phyloP scores from a whole-genome alignment of 2,888 invertebrate genomes.

The Papilio elwesi region DNA sequence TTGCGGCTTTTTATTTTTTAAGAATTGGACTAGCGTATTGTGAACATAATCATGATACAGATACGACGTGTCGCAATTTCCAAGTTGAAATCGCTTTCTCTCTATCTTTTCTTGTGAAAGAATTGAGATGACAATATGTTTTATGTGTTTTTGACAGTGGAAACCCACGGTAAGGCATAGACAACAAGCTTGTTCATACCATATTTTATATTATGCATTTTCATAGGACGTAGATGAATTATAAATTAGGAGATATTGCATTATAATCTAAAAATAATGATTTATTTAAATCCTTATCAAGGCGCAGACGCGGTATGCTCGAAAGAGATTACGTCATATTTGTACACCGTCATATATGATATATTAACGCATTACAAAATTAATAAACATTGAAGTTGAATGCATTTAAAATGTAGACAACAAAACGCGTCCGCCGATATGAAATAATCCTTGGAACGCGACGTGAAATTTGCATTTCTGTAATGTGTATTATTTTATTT shows the following conservation, averaged over 20 bases:
- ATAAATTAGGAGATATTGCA: slow-evolving; percentile 2
- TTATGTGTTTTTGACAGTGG: too few species aligned
- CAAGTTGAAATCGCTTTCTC: too few species aligned
- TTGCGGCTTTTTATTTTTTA: too few species aligned
- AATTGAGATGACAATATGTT: too few species aligned
- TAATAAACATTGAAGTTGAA: slow-evolving; percentile 41
- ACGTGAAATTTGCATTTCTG: slow-evolving; percentile 67
- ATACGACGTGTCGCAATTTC: too few species aligned
- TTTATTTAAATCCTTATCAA: slow-evolving; percentile 21
- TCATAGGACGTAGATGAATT: background rate
- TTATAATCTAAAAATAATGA: background rate
- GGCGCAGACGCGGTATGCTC: slow-evolving; percentile 9
- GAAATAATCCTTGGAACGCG: slow-evolving; percentile 47
- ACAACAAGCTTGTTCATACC: too few species aligned
- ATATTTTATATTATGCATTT: too few species aligned
- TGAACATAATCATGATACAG: too few species aligned
- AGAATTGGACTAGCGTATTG: too few species aligned
- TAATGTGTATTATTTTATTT: slow-evolving; percentile 68
- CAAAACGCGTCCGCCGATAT: slow-evolving; percentile 42
- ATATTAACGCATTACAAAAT: slow-evolving; percentile 42
- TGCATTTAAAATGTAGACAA: slow-evolving; percentile 46
- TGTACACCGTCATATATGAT: slow-evolving; percentile 30
- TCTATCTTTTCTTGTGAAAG: too few species aligned
- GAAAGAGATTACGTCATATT: slow-evolving; percentile 29
- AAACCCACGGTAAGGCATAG: too few species aligned